These are phyloP conservation scores for Epinephelus awoara DNA, from an alignment of 2,797 vertebrate species.

Conservation along the genomic window DNA sequence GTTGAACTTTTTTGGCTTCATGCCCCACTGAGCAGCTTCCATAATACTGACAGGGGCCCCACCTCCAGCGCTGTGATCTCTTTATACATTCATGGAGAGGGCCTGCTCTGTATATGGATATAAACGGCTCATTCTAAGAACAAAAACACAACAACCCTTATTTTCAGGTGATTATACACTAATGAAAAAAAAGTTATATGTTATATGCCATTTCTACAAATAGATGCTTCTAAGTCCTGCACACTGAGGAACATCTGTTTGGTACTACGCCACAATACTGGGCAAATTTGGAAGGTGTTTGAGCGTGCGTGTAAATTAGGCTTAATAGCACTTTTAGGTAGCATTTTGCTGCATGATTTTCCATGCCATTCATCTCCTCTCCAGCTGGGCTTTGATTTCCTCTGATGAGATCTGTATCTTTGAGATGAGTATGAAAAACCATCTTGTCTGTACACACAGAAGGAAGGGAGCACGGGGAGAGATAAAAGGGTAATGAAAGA, in stretches of 20 bases:
- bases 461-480: conserved; percentile 36
- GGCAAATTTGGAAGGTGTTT: conserved; percentile 1
- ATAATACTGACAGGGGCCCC: too few relatives aligned
- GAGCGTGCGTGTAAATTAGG: background rate
- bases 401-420: conserved; percentile 66
- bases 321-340: conserved; percentile 26
- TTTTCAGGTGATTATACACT: too few relatives aligned
- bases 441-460: conserved; percentile 48
- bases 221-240: too few relatives aligned
- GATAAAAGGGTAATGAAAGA: conserved; percentile 65
- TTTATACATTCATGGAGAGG: too few relatives aligned
- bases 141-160: too few relatives aligned
- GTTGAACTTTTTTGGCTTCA: too few relatives aligned
- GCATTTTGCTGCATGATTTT: conserved; percentile 51
- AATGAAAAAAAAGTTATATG: too few relatives aligned
- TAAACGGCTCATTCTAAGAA: too few relatives aligned
- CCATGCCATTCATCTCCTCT: conserved; percentile 44
- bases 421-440: conserved; percentile 52
- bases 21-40: too few relatives aligned
- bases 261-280: background rate
- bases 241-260: background rate
- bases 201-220: too few relatives aligned
- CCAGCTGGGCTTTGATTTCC: conserved; percentile 57
- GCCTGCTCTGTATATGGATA: too few relatives aligned
- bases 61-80: too few relatives aligned